Conservation (phyloP, 2,113 vertebrate genomes). For the Xerus inauris region DNA sequence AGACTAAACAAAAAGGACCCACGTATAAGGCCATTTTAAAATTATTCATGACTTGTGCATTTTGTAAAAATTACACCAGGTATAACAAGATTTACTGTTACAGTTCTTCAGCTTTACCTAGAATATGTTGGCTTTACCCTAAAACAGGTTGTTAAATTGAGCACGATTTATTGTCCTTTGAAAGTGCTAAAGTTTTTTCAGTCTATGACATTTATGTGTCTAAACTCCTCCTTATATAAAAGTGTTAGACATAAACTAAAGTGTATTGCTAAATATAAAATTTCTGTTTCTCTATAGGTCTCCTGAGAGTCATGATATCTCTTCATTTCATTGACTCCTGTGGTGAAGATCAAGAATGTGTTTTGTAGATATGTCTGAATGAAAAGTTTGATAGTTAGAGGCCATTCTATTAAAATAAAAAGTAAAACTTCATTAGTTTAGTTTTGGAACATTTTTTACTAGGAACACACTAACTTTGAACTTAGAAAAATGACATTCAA, state of each 20-base stretch:
- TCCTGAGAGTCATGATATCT: constrained; percentile 48
- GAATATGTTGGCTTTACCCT: constrained; percentile 13
- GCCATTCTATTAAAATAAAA: neutral
- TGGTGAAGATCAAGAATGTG: constrained; percentile 13
- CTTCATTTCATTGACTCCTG: constrained; percentile 68
- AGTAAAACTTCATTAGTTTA: neutral
- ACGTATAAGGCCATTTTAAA: neutral
- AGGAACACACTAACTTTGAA: constrained; percentile 61
- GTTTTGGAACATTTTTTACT: constrained; percentile 29
- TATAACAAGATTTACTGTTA: neutral
- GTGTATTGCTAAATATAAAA: constrained; percentile 61
- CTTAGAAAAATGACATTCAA: constrained; percentile 41
- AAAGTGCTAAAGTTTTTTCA: constrained; percentile 60
- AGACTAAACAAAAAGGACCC: neutral
- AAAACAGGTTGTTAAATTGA: constrained; percentile 55
- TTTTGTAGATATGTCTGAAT: neutral
- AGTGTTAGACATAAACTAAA: constrained; percentile 60
- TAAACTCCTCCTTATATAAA: constrained; percentile 55
- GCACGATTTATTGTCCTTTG: constrained; percentile 14
- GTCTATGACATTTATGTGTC: constrained; percentile 63
- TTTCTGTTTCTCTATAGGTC: constrained; percentile 40
- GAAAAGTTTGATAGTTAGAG: constrained; percentile 44
- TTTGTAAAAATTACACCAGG: neutral
- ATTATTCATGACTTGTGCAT: neutral
- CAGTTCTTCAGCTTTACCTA: neutral